These are phyloP conservation scores for Anarrhichthys ocellatus DNA, from an alignment of 2,113 vertebrate species.

Conservation along the genomic window DNA sequence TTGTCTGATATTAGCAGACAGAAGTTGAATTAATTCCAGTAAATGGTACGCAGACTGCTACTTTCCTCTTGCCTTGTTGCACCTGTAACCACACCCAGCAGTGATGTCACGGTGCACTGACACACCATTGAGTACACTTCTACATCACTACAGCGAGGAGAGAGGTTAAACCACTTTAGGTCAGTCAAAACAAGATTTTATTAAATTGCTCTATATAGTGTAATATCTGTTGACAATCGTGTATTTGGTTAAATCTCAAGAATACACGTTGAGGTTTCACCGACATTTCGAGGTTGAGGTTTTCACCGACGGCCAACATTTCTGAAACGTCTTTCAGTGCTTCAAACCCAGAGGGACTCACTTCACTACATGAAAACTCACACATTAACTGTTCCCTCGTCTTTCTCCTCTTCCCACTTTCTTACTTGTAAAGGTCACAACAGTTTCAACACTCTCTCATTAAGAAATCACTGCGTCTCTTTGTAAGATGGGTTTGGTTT, in stretches of 20 bases:
- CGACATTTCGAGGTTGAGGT: background rate
- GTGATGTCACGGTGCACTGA: background rate
- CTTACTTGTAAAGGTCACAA: constrained; percentile 43
- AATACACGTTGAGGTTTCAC: background rate
- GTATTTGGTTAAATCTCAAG: background rate
- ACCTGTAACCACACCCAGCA: background rate
- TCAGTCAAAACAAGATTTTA: constrained; percentile 1
- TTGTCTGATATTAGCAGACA: too few relatives aligned
- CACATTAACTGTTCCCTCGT: constrained; percentile 37
- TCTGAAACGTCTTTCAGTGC: background rate
- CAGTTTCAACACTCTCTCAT: constrained; percentile 29
- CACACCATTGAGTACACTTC: background rate
- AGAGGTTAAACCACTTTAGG: background rate
- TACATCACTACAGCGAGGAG: background rate
- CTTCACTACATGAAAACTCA: constrained; percentile 20
- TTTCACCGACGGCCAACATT: background rate
- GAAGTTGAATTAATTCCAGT: too few relatives aligned
- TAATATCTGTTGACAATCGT: background rate
- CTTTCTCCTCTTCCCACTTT: constrained; percentile 27
- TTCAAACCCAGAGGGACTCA: constrained; percentile 7
- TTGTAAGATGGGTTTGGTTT: constrained; percentile 12
- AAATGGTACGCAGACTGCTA: too few relatives aligned
- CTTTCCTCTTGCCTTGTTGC: background rate
- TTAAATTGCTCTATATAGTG: background rate
- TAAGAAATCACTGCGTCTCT: constrained; percentile 38